Base-by-base conservation (phyloP, 2,113 vertebrate genomes). In the Poeciliopsis occidentalis region DNA sequence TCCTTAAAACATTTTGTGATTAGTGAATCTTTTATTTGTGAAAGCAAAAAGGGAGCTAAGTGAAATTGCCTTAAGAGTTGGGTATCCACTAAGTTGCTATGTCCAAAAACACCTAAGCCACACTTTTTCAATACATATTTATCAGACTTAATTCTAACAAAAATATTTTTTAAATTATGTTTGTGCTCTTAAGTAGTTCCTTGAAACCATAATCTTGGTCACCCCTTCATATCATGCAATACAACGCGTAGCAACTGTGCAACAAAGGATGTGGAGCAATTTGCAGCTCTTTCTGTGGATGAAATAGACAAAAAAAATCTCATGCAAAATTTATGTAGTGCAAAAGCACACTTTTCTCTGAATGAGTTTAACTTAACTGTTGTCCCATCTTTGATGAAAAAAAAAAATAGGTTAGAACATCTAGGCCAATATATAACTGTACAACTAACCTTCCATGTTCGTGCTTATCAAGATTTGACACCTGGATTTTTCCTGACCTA, bases 401-500 rank as follows among this genome's bases (percentile, higher is more conserved):
- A 37, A 34, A 87, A 81, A 73, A 69, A 71, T 85, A 75, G 83
- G 88, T 78, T 82, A 86, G 37, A 39, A 81, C 82, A 88, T 83
- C 65, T 83, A 81, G 86, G 71, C 65, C 86, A 86, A 34, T 22
- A 68, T 75, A 71, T 87, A 90, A 89, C 77, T 71, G 83, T 63
- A 88, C 47, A 39, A 70, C 79, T 89, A 82, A 89, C 87, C 91
- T 89, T 84, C 78, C n/a, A 71, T 10, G 19, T 44, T 75, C 27
- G n/a, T 32, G 34, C 7, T 12, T 65, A 24, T 67, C 75, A 78
- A 22, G 12, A 80, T 83, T 85, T 34, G 15, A 85, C 69, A 69
- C 32, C 60, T 77, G 2, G 2, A 64, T 87, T 87, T 75, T 90
- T 41, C 8, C 24, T 57, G 92, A 89, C 92, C 88, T 82, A 86